Base-by-base conservation (phyloP, 2,888 invertebrate genomes). In the Cybosia mesomella region DNA sequence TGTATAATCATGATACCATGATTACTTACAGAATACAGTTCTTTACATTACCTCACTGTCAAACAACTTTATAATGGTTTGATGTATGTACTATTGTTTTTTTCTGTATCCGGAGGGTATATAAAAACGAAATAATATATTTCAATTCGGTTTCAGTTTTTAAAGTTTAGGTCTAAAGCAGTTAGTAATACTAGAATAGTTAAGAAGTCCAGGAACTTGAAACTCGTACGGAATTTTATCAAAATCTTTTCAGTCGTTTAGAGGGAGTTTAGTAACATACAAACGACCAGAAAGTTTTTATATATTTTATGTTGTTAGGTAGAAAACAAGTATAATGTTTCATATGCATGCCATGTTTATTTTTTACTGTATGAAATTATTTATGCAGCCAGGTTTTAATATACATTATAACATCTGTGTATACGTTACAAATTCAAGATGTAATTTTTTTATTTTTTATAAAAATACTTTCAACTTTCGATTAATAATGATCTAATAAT, bases 1-100 rank as follows among this genome's bases (percentile, higher is more conserved):
- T 74, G 67, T 79, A 70, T 77, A 82, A 83, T 84, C 76, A 75
- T 73, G 58, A 75, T 80, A 77, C 76, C 71, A 63, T 70, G 66
- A 67, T 63, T 67, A 66, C 66, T 72, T 58, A 57, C 32, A 63
- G 72, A 62, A 70, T n/a, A n/a, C n/a, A n/a, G n/a, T 72, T 74
- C 66, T 68, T 76, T 65, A 75, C 74, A 75, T 71, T 71, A 75
- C 72, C 74, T 79, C 72, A 82, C 66, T 75, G 78, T 71, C 68
- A 68, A 66, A 58, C 32, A 39, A 64, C 70, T 64, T 58, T 0
- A 10, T 55, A 24, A 21, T 24, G 21, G 11, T 28, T 58, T 28
- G 34, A 39, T 36, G 32, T 24, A 53, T 13, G 21, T 21, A 7
- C 34, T 21, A 7, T 10, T 22, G 22, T 24, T 15, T 22, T 13